Base-by-base conservation (phyloP, 2,113 vertebrate genomes). In the Scalopus aquaticus region DNA sequence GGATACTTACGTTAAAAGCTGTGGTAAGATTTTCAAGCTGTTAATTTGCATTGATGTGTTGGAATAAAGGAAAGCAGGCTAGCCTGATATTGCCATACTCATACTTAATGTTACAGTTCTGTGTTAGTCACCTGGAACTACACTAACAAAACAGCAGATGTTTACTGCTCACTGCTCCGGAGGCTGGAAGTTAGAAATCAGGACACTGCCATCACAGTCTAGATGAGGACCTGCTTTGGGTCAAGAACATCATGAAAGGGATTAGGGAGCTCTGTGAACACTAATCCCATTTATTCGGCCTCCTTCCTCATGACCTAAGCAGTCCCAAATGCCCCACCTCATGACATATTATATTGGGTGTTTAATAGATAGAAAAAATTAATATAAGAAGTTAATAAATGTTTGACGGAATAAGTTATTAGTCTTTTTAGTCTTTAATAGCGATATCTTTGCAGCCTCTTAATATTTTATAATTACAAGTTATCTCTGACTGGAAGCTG, bases 1-100 rank as follows among this genome's bases (percentile, higher is more conserved):
- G 99, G 99, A 99, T 97, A 99, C 99, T 0, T 99, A 99, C 0
- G 99, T 99, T n/a, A 99, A 99, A 97, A 99, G 99, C 98, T 99
- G 99, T 64, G 99, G 99, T 99, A 96, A 99, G 99, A 98, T 94
- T 64, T 70, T 56, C 26, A 72, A 0, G 67, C 16, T 42, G 20
- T 11, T 3, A 32, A 3, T 2, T 51, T 1, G 56, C n/a, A 51
- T 19, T 26, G 39, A 42, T 35, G 28, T 3, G 0, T 56, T 28
- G 19, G 4, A 60, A 15, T 60, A 42, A 87, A 95, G 26, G 2
- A 26, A 39, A 32, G 4, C 56, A 60, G 11, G 4, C 3, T n/a
- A 6, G 82, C 16, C 30, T n/a, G 11, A 15, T 67, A 30, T 6
- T 91, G 51, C 51, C 49, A 26, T 51, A 60, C 58, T 37, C 20